Evolutionary conservation across 2,797 vertebrate species (phyloP).

Genomic region (Acrossocheilus wenchowensis): DNA sequence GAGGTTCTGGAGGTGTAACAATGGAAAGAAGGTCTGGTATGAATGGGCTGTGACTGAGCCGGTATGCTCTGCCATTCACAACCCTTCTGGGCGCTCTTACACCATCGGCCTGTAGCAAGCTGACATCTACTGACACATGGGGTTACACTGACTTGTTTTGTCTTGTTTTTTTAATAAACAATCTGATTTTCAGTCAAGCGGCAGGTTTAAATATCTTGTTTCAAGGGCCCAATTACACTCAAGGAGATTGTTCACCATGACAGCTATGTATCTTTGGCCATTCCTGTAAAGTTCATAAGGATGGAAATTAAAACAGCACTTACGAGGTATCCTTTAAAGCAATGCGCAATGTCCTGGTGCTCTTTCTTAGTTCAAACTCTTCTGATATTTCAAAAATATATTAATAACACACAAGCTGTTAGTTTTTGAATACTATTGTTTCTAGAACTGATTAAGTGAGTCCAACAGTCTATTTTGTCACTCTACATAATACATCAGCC

Average conservation of each 20-base stretch:
- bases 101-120: slow-evolving; percentile 85
- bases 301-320: slow-evolving; percentile 15
- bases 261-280: slow-evolving; percentile 17
- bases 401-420: background rate
- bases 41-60: slow-evolving; percentile 94
- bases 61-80: slow-evolving; percentile 90
- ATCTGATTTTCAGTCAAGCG: background rate
- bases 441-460: background rate
- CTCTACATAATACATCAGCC: background rate
- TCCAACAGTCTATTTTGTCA: background rate
- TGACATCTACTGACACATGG: background rate
- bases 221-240: slow-evolving; percentile 16
- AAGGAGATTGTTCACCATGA: slow-evolving; percentile 9
- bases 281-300: slow-evolving; percentile 14
- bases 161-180: background rate
- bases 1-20: slow-evolving; percentile 93
- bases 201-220: slow-evolving; percentile 24
- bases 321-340: slow-evolving; percentile 20
- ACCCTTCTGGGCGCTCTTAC: slow-evolving; percentile 91
- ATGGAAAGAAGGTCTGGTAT: slow-evolving; percentile 94
- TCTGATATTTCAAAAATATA: background rate
- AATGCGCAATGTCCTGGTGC: slow-evolving; percentile 5
- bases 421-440: background rate
- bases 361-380: slow-evolving; percentile 17
- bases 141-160: slow-evolving; percentile 5